Conservation (phyloP, 2,888 invertebrate genomes). For the Axea sp. region DNA sequence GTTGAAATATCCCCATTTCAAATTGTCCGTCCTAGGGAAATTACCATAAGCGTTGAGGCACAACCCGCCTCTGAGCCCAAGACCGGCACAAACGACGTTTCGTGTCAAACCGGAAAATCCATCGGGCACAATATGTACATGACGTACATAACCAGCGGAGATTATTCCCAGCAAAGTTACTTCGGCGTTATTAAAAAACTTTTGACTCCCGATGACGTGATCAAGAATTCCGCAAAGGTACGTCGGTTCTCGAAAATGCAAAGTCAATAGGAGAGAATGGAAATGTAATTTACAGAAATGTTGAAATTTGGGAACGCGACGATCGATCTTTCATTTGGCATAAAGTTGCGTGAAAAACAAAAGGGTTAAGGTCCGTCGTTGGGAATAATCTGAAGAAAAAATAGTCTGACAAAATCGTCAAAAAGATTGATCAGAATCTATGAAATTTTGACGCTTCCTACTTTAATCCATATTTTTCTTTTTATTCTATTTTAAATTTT, state of each 20-base stretch:
- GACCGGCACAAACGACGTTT: conserved; percentile 57
- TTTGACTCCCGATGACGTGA: conserved; percentile 82
- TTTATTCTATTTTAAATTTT: no score
- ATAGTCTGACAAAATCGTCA: no score
- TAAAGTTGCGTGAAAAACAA: no score
- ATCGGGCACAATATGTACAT: conserved; percentile 82
- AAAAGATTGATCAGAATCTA: no score
- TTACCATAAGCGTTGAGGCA: conserved; percentile 81
- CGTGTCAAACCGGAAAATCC: conserved; percentile 74
- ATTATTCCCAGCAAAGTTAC: conserved; percentile 81
- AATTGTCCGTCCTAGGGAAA: conserved; percentile 76
- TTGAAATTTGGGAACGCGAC: background rate
- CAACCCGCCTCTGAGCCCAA: conserved; percentile 80
- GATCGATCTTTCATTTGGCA: no score
- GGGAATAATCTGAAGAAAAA: no score
- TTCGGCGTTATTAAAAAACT: conserved; percentile 83
- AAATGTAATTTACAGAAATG: background rate
- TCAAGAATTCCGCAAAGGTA: conserved; percentile 81
- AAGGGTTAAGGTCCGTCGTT: no score
- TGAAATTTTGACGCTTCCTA: no score
- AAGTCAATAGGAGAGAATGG: no score
- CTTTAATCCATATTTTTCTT: no score
- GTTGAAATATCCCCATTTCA: conserved; percentile 83
- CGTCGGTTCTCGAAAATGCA: background rate
- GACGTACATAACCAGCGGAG: conserved; percentile 82